phyloP scores from a whole-genome alignment of 1,140 invertebrate species.

The Apis laboriosa region DNA sequence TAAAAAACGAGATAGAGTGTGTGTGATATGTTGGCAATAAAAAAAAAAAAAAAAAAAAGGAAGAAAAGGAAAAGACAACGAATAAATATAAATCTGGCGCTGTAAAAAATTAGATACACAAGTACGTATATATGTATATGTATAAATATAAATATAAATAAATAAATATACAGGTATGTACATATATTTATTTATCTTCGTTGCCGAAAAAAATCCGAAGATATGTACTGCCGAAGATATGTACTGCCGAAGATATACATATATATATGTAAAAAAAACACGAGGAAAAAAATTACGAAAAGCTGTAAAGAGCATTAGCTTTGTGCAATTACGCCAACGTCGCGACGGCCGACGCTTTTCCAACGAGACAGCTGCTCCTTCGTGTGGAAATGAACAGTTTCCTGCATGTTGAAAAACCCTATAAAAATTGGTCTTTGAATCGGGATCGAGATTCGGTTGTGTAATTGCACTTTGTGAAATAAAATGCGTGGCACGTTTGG shows the following conservation, averaged over 20 bases:
- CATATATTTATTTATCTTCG: conserved; percentile 33
- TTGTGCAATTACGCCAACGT: conserved; percentile 61
- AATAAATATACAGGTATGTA: conserved; percentile 20
- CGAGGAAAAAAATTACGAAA: conserved; percentile 51
- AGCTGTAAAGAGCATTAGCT: conserved; percentile 72
- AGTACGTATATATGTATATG: conserved; percentile 47
- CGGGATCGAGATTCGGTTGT: neutral
- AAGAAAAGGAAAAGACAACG: conserved; percentile 38
- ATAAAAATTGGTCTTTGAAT: neutral
- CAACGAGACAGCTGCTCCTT: neutral
- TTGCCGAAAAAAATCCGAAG: conserved; percentile 41
- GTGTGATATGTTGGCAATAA: conserved; percentile 64
- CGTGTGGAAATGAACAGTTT: neutral
- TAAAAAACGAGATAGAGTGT: conserved; percentile 65
- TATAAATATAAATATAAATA: conserved; percentile 34
- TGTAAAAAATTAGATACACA: conserved; percentile 62
- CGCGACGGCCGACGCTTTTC: conserved; percentile 21
- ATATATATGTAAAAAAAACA: conserved; percentile 33
- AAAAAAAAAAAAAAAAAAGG: conserved; percentile 47
- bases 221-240: conserved; percentile 39
- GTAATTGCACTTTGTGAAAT: neutral
- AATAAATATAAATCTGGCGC: conserved; percentile 60
- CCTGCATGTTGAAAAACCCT: neutral
- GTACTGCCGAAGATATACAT: conserved; percentile 42
- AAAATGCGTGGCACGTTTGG: neutral